Conservation (phyloP, 2,113 vertebrate genomes). For the Grantiella picta region DNA sequence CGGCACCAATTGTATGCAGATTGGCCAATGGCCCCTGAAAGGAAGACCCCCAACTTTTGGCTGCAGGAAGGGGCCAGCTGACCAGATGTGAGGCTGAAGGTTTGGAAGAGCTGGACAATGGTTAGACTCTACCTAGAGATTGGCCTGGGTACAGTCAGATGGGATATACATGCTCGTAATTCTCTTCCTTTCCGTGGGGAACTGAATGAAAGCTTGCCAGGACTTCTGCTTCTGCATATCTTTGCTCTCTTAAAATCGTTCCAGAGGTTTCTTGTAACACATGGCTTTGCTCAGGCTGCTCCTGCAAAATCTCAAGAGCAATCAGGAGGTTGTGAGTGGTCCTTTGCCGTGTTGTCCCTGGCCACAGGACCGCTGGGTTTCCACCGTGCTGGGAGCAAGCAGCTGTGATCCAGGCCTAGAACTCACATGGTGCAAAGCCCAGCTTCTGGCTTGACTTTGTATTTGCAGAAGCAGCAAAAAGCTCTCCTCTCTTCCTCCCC, state of each 20-base stretch:
- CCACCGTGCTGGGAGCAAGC: background rate
- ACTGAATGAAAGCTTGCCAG: constrained; percentile 25
- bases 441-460: background rate
- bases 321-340: background rate
- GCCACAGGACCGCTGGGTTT: background rate
- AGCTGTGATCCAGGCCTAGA: background rate
- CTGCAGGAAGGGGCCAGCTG: background rate
- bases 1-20: constrained; percentile 40
- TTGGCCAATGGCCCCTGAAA: background rate
- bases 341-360: background rate
- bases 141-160: constrained; percentile 37
- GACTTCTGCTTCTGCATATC: constrained; percentile 39
- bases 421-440: background rate
- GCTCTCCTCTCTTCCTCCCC: rapidly evolving
- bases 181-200: background rate
- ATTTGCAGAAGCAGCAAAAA: background rate
- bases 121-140: constrained; percentile 1
- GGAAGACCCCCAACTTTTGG: background rate
- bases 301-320: background rate
- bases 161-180: background rate
- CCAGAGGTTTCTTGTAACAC: constrained; percentile 44
- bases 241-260: background rate
- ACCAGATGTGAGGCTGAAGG: constrained; percentile 18
- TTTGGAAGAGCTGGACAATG: background rate
- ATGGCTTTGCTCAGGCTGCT: constrained; percentile 45